These are phyloP conservation scores for Clusia tigrina DNA, from an alignment of 2,888 invertebrate species.

Conservation along the genomic window DNA sequence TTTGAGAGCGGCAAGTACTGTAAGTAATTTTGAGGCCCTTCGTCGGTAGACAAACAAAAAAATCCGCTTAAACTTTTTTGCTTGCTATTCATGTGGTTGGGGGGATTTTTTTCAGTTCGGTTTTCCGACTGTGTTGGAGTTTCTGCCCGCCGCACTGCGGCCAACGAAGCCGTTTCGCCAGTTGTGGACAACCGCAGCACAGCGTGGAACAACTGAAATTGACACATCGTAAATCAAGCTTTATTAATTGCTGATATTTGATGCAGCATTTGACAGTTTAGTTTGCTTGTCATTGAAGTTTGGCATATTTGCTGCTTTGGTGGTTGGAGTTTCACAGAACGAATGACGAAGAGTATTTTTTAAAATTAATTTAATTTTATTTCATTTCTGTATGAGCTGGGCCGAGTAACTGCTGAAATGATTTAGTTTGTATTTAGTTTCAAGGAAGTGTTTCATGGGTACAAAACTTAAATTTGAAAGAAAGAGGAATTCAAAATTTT, in stretches of 20 bases:
- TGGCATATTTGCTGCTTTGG: no score
- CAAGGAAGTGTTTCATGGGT: no score
- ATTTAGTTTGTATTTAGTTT: no score
- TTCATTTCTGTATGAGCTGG: no score
- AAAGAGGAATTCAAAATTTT: no score
- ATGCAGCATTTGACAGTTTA: slow-evolving; percentile 28
- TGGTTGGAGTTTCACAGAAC: no score
- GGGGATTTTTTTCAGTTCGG: background rate
- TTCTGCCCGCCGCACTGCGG: background rate
- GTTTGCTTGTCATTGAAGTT: slow-evolving; percentile 12
- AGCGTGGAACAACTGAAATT: slow-evolving; percentile 38
- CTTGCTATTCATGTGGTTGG: background rate
- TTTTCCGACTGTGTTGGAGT: background rate
- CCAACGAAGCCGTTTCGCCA: background rate
- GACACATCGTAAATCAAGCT: slow-evolving; percentile 48
- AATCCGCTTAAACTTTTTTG: background rate
- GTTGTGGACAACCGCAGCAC: background rate
- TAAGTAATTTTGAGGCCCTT: background rate
- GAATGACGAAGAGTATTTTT: no score
- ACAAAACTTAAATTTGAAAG: no score
- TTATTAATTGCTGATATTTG: slow-evolving; percentile 44
- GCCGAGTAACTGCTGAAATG: no score
- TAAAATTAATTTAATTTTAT: no score
- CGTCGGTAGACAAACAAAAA: no score
- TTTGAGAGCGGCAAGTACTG: background rate